Evolutionary conservation across 1,140 invertebrate species (phyloP).

Genomic region (Caenorhabditis inopinata): DNA sequence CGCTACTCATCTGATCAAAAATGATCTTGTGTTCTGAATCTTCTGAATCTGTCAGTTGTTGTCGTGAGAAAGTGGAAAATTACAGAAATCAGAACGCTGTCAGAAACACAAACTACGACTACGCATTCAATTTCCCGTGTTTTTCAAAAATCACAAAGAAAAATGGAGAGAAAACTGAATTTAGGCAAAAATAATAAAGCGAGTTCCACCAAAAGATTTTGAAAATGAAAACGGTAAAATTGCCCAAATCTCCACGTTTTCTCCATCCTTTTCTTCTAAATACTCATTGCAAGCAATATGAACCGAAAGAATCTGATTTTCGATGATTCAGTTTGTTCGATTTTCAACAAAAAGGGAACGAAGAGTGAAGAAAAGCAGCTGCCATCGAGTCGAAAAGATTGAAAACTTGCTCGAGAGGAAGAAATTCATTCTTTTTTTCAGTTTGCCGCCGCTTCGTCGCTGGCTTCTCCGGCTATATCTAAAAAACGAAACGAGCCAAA

Average conservation of each 20-base stretch:
- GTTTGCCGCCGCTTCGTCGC: background rate
- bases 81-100: background rate
- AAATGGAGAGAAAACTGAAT: background rate
- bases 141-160: background rate
- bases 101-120: background rate
- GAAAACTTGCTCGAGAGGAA: background rate
- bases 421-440: background rate
- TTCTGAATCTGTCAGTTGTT: conserved; percentile 1
- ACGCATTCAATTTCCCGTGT: background rate
- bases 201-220: too few relatives aligned
- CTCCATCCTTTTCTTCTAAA: background rate
- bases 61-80: background rate
- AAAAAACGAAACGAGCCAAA: background rate
- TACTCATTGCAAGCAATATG: background rate
- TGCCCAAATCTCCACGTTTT: background rate
- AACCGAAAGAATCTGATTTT: background rate
- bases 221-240: too few relatives aligned
- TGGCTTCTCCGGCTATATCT: background rate
- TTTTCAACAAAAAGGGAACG: background rate
- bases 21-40: background rate
- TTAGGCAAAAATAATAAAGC: too few relatives aligned
- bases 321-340: background rate
- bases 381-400: background rate
- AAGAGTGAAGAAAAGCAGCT: background rate
- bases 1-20: background rate